A percentile compares a stretch with the other conserved stretches of the same genome.
Conservation (phyloP, 1,140 invertebrate species). For the Neodiprion pinetum region DNA sequence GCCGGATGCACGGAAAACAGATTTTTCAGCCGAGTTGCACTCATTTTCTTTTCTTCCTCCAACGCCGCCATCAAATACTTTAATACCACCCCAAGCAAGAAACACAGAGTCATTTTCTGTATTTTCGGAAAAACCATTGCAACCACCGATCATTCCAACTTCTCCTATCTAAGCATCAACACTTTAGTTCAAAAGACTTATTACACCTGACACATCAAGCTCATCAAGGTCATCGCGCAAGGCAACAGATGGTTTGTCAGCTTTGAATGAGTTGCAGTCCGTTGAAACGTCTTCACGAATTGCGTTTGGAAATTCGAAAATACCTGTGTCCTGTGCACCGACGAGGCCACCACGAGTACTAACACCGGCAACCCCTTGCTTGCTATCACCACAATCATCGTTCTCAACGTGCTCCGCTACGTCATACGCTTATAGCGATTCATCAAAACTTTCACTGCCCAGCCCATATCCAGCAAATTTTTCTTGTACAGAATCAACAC, state of each 20-base stretch:
- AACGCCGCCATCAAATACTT: neutral
- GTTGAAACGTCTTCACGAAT: no score
- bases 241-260: no score
- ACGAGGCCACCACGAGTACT: neutral
- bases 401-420: neutral
- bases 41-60: neutral
- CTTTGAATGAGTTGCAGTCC: no score
- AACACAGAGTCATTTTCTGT: neutral
- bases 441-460: neutral
- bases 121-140: neutral
- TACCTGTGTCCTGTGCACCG: neutral
- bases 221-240: no score
- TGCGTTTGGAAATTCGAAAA: no score
- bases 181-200: no score
- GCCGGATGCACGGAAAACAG: neutral
- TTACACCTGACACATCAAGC: no score
- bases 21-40: neutral
- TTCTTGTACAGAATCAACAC: neutral
- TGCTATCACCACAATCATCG: neutral
- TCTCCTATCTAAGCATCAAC: neutral
- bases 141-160: neutral
- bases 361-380: neutral
- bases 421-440: neutral
- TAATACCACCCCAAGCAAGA: neutral
- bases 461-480: neutral